Conservation (phyloP, 2,113 vertebrate genomes). For the Dinomys branickii region DNA sequence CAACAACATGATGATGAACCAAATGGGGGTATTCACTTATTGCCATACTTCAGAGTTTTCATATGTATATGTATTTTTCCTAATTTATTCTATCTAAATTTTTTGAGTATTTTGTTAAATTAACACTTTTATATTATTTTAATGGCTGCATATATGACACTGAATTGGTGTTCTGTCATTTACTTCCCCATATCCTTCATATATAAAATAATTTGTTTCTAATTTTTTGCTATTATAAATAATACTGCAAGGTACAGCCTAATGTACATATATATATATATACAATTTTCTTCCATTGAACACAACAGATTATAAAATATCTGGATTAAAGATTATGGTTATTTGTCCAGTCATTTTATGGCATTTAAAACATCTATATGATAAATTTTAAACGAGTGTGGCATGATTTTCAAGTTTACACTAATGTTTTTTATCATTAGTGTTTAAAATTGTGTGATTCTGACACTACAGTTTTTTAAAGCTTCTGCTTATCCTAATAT, state of each 20-base stretch:
- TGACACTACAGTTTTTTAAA: conserved; percentile 17
- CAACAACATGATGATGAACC: conserved; percentile 34
- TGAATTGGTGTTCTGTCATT: conserved; percentile 57
- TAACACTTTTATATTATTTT: conserved; percentile 63
- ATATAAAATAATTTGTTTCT: conserved; percentile 59
- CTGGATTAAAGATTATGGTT: conserved; percentile 19
- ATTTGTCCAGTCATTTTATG: conserved; percentile 40
- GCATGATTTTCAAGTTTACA: background rate
- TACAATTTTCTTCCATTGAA: conserved; percentile 38
- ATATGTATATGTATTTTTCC: conserved; percentile 25
- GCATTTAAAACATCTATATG: background rate
- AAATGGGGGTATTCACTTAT: background rate
- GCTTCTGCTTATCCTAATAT: conserved; percentile 27
- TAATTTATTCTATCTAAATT: conserved; percentile 27
- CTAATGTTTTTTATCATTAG: conserved; percentile 53
- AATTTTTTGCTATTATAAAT: conserved; percentile 62
- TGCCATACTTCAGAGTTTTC: background rate
- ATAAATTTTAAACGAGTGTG: background rate
- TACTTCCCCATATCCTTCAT: conserved; percentile 33
- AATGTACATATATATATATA: conserved; percentile 53
- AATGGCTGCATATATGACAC: conserved; percentile 56
- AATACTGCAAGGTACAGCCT: conserved; percentile 57
- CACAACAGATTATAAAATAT: conserved; percentile 50
- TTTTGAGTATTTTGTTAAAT: conserved; percentile 26
- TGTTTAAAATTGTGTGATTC: background rate